Conservation (phyloP, 2,113 vertebrate genomes). For the sheep (Ovis aries) region DNA sequence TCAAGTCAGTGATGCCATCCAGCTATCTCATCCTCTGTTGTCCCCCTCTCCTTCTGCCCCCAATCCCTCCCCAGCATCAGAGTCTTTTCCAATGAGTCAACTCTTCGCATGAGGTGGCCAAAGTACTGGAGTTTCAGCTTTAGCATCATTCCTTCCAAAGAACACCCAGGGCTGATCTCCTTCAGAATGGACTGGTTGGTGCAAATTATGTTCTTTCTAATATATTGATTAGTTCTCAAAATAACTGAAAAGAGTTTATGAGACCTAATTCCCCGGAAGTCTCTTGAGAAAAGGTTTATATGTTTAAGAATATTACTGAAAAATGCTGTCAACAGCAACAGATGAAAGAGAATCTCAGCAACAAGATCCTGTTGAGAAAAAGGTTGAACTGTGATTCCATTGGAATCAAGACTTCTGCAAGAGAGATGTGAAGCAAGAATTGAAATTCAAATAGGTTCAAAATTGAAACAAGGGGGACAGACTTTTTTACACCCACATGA, state of each 20-base stretch:
- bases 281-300: neutral
- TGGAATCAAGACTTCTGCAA: neutral
- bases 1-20: no score
- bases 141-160: no score
- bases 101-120: no score
- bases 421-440: neutral
- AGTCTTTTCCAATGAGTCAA: no score
- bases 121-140: no score
- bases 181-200: neutral
- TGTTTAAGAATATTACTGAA: neutral
- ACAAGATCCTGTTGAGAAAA: neutral
- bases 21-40: no score
- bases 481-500: neutral
- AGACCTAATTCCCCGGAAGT: neutral
- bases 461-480: rapidly evolving
- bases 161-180: no score
- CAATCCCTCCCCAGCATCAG: no score
- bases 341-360: neutral
- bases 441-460: neutral
- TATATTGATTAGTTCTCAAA: neutral
- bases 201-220: neutral
- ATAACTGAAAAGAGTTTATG: neutral
- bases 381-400: neutral
- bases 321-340: neutral
- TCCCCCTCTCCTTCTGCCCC: no score